Percentiles rank a stretch among this genome's conserved stretches.
Evolutionary conservation across 1,140 invertebrate genomes (phyloP).

Genomic region (Goniozus legneri): DNA sequence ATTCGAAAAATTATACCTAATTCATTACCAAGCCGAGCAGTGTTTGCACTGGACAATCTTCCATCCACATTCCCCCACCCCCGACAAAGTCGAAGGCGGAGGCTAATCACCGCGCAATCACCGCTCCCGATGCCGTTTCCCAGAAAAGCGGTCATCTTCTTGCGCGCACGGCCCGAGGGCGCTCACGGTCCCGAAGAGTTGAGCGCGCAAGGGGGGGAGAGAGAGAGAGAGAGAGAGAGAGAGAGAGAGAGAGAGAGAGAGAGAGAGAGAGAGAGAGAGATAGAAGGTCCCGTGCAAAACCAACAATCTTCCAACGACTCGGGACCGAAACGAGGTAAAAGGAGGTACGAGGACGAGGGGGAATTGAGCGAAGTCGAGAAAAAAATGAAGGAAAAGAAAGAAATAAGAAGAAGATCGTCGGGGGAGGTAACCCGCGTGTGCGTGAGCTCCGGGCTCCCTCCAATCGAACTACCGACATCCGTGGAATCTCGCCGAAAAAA

Average conservation of each 20-base stretch:
- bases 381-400: not conserved
- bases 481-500: no score
- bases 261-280: not conserved
- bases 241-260: not conserved
- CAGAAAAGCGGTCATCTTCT: conserved; percentile 38
- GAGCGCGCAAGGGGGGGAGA: conserved; percentile 19
- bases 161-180: conserved; percentile 30
- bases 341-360: not conserved
- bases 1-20: no score
- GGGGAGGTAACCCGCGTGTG: no score
- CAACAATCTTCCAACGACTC: not conserved
- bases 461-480: no score
- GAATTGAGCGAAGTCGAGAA: not conserved
- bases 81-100: conserved; percentile 40
- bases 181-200: conserved; percentile 8
- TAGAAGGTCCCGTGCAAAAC: not conserved
- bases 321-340: no score
- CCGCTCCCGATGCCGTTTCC: conserved; percentile 43
- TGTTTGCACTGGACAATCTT: no score
- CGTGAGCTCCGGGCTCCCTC: no score
- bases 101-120: conserved; percentile 51
- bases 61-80: conserved; percentile 13
- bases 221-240: conserved; percentile 16
- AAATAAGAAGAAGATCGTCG: no score
- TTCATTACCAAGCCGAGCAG: no score